Percentiles rank a stretch among this genome's conserved stretches.
Evolutionary conservation across 2,888 invertebrate species (phyloP).

Genomic region (Rotaria sp.): DNA sequence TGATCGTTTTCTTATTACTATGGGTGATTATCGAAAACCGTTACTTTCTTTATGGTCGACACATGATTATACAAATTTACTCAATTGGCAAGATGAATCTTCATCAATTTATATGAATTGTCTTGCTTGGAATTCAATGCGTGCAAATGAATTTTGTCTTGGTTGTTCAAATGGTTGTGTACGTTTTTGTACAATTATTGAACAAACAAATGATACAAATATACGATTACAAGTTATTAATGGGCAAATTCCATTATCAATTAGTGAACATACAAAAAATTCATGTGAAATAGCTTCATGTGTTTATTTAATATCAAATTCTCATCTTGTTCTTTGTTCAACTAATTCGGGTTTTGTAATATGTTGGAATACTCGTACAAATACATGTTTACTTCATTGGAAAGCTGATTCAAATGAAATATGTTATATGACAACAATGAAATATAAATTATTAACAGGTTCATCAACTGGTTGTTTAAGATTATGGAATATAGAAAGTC

Average conservation of each 20-base stretch:
- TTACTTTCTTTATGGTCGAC: slow-evolving; percentile 39
- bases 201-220: slow-evolving; percentile 40
- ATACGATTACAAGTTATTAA: slow-evolving; percentile 47
- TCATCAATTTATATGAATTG: neutral
- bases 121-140: slow-evolving; percentile 33
- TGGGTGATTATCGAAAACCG: slow-evolving; percentile 35
- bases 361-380: slow-evolving; percentile 53
- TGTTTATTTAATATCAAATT: slow-evolving; percentile 47
- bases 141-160: slow-evolving; percentile 50
- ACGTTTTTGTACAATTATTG: slow-evolving; percentile 53
- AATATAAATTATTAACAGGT: slow-evolving; percentile 38
- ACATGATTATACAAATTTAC: slow-evolving; percentile 27
- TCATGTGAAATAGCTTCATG: slow-evolving; percentile 49
- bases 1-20: slow-evolving; percentile 41
- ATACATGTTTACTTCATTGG: slow-evolving; percentile 54
- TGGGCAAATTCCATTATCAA: slow-evolving; percentile 47
- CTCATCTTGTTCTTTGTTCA: slow-evolving; percentile 50
- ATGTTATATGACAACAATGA: slow-evolving; percentile 43
- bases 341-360: slow-evolving; percentile 50
- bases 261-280: slow-evolving; percentile 24
- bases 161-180: slow-evolving; percentile 49
- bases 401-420: slow-evolving; percentile 52
- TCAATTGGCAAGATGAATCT: neutral
- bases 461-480: slow-evolving; percentile 34
- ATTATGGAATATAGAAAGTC: slow-evolving; percentile 39